These are phyloP conservation scores for Sepiola atlantica DNA, from an alignment of 2,888 invertebrate genomes.

Conservation along the genomic window DNA sequence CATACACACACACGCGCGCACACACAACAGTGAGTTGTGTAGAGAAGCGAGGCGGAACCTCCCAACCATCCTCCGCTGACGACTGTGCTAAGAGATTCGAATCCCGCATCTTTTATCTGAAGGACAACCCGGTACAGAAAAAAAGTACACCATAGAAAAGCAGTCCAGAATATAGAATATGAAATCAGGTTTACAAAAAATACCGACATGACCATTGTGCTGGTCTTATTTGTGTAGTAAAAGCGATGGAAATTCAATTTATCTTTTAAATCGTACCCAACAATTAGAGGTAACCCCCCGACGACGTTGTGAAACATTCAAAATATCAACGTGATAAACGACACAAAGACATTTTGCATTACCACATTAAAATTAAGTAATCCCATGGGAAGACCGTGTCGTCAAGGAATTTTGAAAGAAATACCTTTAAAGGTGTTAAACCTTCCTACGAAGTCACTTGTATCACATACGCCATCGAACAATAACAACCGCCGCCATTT, in stretches of 20 bases:
- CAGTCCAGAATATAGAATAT: slow-evolving; percentile 24
- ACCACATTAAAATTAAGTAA: slow-evolving; percentile 39
- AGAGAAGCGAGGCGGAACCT: slow-evolving; percentile 46
- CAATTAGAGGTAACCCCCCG: slow-evolving; percentile 44
- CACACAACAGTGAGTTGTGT: not conserved
- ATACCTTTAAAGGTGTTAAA: slow-evolving; percentile 48
- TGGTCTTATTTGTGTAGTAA: not conserved
- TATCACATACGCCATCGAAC: slow-evolving; percentile 48
- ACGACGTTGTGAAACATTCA: slow-evolving; percentile 43
- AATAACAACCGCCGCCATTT: slow-evolving; percentile 48
- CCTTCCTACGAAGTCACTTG: slow-evolving; percentile 47
- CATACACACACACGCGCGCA: not conserved
- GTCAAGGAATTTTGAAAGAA: slow-evolving; percentile 41
- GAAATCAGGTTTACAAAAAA: slow-evolving; percentile 37
- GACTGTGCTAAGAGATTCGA: slow-evolving; percentile 35
- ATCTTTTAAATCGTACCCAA: slow-evolving; percentile 35
- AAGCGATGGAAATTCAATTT: slow-evolving; percentile 41
- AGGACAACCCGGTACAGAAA: slow-evolving; percentile 45
- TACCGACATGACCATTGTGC: not conserved
- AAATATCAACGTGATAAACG: slow-evolving; percentile 42
- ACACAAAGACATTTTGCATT: slow-evolving; percentile 23
- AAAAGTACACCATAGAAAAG: not conserved
- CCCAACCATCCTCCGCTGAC: slow-evolving; percentile 35
- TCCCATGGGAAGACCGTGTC: slow-evolving; percentile 40
- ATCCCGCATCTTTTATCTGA: slow-evolving; percentile 34